These are phyloP conservation scores for Drosophila funebris DNA, from an alignment of 1,140 invertebrate species.

Conservation along the genomic window DNA sequence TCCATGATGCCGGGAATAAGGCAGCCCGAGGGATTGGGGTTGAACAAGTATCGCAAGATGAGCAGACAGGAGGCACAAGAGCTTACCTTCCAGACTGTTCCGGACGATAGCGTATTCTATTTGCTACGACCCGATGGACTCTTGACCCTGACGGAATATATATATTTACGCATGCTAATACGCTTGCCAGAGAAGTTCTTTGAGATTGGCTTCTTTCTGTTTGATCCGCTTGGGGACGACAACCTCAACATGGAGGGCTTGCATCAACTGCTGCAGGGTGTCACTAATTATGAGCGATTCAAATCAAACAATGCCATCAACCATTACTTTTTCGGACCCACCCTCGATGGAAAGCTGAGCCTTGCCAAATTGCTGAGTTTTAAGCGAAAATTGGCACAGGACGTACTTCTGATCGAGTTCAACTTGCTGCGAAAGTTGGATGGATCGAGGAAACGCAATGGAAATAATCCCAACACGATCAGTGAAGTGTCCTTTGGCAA, in stretches of 20 bases:
- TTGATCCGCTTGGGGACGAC: conserved; percentile 33
- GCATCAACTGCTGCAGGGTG: not conserved
- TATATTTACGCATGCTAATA: conserved; percentile 43
- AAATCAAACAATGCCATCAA: conserved; percentile 13
- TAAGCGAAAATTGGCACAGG: conserved; percentile 2
- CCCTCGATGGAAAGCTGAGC: conserved; percentile 12
- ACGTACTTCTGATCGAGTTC: conserved; percentile 46
- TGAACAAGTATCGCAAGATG: conserved; percentile 32
- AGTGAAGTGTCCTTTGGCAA: conserved; percentile 45
- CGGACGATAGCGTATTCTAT: conserved; percentile 41
- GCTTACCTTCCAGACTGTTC: not conserved
- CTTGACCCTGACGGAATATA: conserved; percentile 42
- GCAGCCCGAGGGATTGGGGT: conserved; percentile 36
- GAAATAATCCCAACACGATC: conserved; percentile 2
- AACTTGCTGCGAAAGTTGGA: conserved; percentile 5
- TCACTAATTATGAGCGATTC: conserved; percentile 1
- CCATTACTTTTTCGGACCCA: conserved; percentile 30
- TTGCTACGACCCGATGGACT: conserved; percentile 25
- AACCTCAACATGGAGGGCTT: conserved; percentile 19
- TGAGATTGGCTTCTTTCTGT: conserved; percentile 34
- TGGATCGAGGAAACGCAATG: not conserved
- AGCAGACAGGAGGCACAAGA: not conserved
- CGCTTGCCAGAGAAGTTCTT: conserved; percentile 42
- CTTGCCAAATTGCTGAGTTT: conserved; percentile 35
- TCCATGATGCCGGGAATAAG: conserved; percentile 31